These are phyloP conservation scores for Euthynnus affinis DNA, from an alignment of 2,797 vertebrate genomes.

Conservation along the genomic window DNA sequence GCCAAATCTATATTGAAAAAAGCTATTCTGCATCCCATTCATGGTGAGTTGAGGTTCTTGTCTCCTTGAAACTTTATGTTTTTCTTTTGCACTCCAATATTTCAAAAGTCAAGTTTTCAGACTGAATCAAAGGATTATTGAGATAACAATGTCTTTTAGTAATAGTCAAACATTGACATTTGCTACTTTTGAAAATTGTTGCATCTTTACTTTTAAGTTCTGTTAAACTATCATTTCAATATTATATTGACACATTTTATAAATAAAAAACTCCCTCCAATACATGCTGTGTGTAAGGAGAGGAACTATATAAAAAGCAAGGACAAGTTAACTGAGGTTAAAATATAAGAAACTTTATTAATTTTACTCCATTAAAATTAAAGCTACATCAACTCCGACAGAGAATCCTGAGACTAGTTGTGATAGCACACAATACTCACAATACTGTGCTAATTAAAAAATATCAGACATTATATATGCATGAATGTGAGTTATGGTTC, in stretches of 20 bases:
- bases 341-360: background rate
- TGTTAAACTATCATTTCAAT: background rate
- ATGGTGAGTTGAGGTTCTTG: background rate
- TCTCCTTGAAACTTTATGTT: conserved; percentile 41
- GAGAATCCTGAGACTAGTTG: background rate
- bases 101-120: conserved; percentile 11
- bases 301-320: background rate
- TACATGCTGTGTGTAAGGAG: background rate
- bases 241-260: background rate
- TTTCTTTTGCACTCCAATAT: conserved; percentile 28
- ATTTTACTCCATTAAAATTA: background rate
- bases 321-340: background rate
- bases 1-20: conserved; percentile 35
- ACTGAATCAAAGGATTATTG: conserved; percentile 21
- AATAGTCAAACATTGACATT: conserved; percentile 10
- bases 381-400: background rate
- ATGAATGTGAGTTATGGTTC: background rate
- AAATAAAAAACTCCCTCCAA: background rate
- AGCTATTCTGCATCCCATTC: conserved; percentile 11
- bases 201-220: background rate
- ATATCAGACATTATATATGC: conserved; percentile 3
- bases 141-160: conserved; percentile 11
- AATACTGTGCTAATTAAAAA: conserved; percentile 14
- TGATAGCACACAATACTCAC: background rate
- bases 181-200: conserved; percentile 11